Evolutionary conservation across 2,113 vertebrate species (phyloP).

Genomic region (Eonycteris spelaea): DNA sequence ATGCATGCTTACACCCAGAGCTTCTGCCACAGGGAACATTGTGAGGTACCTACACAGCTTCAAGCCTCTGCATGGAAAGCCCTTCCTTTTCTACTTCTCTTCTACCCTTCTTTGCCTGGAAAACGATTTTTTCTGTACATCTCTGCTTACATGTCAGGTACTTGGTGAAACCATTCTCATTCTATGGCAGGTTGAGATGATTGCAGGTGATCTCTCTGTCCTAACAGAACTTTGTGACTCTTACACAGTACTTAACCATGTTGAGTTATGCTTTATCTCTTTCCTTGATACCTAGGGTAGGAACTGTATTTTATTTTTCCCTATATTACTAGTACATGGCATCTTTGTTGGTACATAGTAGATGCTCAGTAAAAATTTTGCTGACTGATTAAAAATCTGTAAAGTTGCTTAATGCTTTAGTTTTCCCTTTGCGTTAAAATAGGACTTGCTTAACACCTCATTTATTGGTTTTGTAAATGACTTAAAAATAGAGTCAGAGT

Average conservation of each 20-base stretch:
- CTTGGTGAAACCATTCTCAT: neutral
- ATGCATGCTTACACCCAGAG: neutral
- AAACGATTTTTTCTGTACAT: neutral
- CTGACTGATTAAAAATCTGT: neutral
- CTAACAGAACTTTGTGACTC: neutral
- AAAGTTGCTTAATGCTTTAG: neutral
- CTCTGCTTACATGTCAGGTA: neutral
- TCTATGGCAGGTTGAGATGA: neutral
- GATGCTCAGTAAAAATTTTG: neutral
- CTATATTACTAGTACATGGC: neutral
- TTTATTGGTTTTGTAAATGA: slow-evolving; percentile 4
- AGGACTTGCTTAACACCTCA: neutral
- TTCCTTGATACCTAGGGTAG: neutral
- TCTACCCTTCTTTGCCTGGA: neutral
- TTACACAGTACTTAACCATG: neutral
- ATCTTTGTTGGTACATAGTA: neutral
- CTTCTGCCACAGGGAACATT: neutral
- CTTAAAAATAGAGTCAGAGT: neutral
- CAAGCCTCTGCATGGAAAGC: neutral
- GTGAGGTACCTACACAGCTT: neutral
- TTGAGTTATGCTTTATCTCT: neutral
- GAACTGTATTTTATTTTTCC: neutral
- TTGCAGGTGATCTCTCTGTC: neutral
- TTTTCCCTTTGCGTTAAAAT: neutral
- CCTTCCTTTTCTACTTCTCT: neutral